Base-by-base conservation (phyloP, 2,888 invertebrate species). In the Noctua fimbriata region DNA sequence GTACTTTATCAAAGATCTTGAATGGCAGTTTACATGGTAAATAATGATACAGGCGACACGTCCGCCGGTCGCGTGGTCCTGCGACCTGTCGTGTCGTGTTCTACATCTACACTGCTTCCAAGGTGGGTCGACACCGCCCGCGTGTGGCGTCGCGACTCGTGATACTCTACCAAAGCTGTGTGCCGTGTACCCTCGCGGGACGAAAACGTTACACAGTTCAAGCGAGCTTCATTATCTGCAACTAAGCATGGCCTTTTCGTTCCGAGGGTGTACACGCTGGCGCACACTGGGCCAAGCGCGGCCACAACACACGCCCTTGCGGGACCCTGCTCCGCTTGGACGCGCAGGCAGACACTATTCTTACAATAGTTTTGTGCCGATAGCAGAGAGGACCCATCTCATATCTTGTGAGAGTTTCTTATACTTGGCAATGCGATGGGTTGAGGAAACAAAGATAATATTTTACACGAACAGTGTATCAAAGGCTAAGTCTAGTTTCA, bases 111-210 rank as follows among this genome's bases (percentile, higher is more conserved):
- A 90, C 93, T 94, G 94, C 87, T 89, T 89, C 92, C 92, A 93
- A 94, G 94, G 92, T 88, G 90, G 92, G 88, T 89, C 85, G 86
- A 89, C 83, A 85, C 87, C 92, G 90, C 84, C 72, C 85, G 83
- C 87, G 81, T 88, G 90, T 90, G 91, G 88, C 84, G 73, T 32
- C 76, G 77, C 85, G 85, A 73, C 66, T 16, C 21, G 41, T 88
- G 88, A 88, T 79, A 12, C 73, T n/a, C 73, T 86, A 83, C 84
- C 88, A 89, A 86, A 89, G 90, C 91, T 81, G 90, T 90, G 92
- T 16, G 79, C 72, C 16, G 4, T n/a, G 69, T 65, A 44, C 66
- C 49, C 32, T n/a, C 3, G 66, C 58, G 9, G 71, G 18, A 71
- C 21, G 49, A 49, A 7, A 49, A 63, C 60, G 60, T 49, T 80